Percentiles rank a stretch among this genome's conserved stretches.
Evolutionary conservation across 64 coral and sea anemone species (phyloP).

Genomic region (Pocillopora verrucosa): DNA sequence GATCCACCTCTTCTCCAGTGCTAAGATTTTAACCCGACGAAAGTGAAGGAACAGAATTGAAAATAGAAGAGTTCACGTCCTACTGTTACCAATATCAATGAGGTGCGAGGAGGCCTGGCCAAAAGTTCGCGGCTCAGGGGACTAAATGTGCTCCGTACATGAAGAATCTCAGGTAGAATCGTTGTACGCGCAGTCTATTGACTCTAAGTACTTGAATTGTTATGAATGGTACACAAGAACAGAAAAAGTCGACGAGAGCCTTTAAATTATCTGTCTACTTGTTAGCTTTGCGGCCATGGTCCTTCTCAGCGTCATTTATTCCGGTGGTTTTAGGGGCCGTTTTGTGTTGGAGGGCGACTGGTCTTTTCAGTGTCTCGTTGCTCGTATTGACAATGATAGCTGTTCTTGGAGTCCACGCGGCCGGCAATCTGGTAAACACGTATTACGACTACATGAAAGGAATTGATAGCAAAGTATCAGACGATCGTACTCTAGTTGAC

Average conservation of each 20-base stretch:
- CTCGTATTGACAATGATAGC: slow-evolving; percentile 64
- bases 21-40: too few relatives aligned
- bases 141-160: too few relatives aligned
- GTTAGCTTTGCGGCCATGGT: slow-evolving; percentile 93
- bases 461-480: slow-evolving; percentile 93
- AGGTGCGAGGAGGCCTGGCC: too few relatives aligned
- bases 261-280: slow-evolving; percentile 78
- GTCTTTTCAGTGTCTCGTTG: slow-evolving; percentile 44
- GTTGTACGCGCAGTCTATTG: too few relatives aligned
- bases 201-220: too few relatives aligned
- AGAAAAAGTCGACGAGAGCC: neutral
- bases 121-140: too few relatives aligned
- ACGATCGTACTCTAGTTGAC: slow-evolving; percentile 95
- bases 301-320: slow-evolving; percentile 90
- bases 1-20: too few relatives aligned
- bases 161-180: too few relatives aligned
- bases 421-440: slow-evolving; percentile 95
- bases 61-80: too few relatives aligned
- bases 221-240: slow-evolving; percentile 35
- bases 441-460: slow-evolving; percentile 98
- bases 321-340: slow-evolving; percentile 85
- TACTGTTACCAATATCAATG: too few relatives aligned
- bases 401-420: slow-evolving; percentile 88
- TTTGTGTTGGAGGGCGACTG: slow-evolving; percentile 86
- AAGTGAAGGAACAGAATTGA: too few relatives aligned